These are phyloP conservation scores for Cerastis leucographa DNA, from an alignment of 2,888 invertebrate genomes.

Conservation along the genomic window DNA sequence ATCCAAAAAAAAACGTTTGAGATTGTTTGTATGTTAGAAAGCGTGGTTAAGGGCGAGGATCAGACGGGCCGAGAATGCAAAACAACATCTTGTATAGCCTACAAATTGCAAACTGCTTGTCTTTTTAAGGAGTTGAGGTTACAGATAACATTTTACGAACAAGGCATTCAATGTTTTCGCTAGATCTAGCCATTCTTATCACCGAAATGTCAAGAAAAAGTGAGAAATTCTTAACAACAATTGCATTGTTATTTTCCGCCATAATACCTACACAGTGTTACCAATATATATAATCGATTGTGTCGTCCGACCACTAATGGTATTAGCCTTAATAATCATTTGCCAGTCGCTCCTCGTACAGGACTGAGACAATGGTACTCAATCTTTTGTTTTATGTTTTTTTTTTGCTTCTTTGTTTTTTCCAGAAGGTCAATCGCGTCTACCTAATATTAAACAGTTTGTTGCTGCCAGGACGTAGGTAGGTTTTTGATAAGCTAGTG, in stretches of 20 bases:
- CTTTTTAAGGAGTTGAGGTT: not conserved
- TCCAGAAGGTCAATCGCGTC: not conserved
- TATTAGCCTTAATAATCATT: conserved; percentile 89
- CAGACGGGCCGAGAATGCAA: too few species aligned
- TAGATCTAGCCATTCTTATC: not conserved
- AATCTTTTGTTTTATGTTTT: conserved; percentile 66
- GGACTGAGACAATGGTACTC: conserved; percentile 66
- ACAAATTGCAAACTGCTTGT: too few species aligned
- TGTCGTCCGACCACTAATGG: conserved; percentile 81
- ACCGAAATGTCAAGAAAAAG: not conserved
- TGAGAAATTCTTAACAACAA: conserved; percentile 20
- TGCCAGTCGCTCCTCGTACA: conserved; percentile 86
- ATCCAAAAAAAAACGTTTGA: too few species aligned
- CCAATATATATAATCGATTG: conserved; percentile 76
- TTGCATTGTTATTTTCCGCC: conserved; percentile 31
- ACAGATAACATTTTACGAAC: not conserved
- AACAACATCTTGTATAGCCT: too few species aligned
- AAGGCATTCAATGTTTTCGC: not conserved
- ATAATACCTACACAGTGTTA: conserved; percentile 44
- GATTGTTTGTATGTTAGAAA: too few species aligned
- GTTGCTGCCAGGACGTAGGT: not conserved
- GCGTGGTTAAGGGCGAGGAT: too few species aligned
- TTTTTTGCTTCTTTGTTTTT: not conserved
- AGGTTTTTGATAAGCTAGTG: not conserved
- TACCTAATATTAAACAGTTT: not conserved